Conservation (phyloP, 2,888 invertebrate genomes). For the Apodemia duryi region DNA sequence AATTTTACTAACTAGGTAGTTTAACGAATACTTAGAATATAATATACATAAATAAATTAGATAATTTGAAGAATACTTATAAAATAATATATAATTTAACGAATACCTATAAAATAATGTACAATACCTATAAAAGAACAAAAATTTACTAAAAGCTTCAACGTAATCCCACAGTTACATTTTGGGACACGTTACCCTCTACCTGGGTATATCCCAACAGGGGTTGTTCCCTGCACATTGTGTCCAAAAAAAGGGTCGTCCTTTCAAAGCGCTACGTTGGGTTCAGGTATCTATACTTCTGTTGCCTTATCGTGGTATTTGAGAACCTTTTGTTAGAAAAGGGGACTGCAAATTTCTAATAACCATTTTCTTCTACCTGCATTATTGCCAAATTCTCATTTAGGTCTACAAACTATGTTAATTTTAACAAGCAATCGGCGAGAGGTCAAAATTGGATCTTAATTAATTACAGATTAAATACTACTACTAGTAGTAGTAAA, state of each 20-base stretch:
- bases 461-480: too few relatives aligned
- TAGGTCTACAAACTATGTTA: neutral
- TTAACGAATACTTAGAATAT: neutral
- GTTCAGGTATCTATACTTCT: conserved; percentile 37
- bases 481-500: too few relatives aligned
- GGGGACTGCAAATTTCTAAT: conserved; percentile 4
- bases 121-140: neutral
- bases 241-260: conserved; percentile 70
- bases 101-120: too few relatives aligned
- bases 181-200: conserved; percentile 49
- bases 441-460: too few relatives aligned
- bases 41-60: too few relatives aligned
- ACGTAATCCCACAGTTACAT: conserved; percentile 54
- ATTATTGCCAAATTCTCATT: neutral
- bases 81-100: too few relatives aligned
- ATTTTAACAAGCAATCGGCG: neutral
- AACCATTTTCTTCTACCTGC: neutral
- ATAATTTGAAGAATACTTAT: too few relatives aligned
- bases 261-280: conserved; percentile 41
- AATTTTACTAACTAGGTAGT: neutral
- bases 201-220: conserved; percentile 58
- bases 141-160: conserved; percentile 35
- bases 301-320: conserved; percentile 22
- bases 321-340: conserved; percentile 10
- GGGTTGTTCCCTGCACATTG: conserved; percentile 62